phyloP scores from a whole-genome alignment of 1,140 invertebrate genomes.

The Listronotus oregonensis region DNA sequence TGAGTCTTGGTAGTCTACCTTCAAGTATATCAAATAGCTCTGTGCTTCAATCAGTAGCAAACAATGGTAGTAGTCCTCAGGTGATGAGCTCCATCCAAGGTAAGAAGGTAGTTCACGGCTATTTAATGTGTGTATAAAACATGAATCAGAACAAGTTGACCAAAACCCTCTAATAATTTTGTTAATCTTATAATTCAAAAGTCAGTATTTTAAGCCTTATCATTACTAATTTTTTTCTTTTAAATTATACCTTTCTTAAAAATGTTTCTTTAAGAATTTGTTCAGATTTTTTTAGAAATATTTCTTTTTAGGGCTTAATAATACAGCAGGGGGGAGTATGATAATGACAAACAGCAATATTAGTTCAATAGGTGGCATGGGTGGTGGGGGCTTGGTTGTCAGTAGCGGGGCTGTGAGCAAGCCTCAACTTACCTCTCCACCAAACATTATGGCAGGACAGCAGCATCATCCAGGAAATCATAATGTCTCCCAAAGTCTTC shows the following conservation, averaged over 20 bases:
- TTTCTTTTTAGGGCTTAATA: conserved; percentile 53
- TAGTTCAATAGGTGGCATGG: conserved; percentile 66
- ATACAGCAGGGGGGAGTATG: conserved; percentile 67
- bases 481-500: conserved; percentile 61
- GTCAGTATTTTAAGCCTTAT: neutral
- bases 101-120: conserved; percentile 37
- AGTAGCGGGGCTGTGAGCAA: conserved; percentile 74
- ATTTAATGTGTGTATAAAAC: no score
- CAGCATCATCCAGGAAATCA: conserved; percentile 55
- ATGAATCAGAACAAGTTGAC: no score
- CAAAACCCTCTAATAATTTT: no score
- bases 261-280: no score
- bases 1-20: conserved; percentile 63
- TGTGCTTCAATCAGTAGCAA: conserved; percentile 63
- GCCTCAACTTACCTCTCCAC: conserved; percentile 60
- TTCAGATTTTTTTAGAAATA: no score
- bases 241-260: no score
- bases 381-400: conserved; percentile 65
- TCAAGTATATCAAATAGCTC: conserved; percentile 66
- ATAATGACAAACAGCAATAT: conserved; percentile 73
- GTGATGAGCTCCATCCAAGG: conserved; percentile 71
- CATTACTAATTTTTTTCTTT: neutral
- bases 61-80: conserved; percentile 64
- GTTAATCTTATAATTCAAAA: no score
- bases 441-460: conserved; percentile 56